Conservation (phyloP, 2,113 vertebrate genomes). For the Neotoma lepida region DNA sequence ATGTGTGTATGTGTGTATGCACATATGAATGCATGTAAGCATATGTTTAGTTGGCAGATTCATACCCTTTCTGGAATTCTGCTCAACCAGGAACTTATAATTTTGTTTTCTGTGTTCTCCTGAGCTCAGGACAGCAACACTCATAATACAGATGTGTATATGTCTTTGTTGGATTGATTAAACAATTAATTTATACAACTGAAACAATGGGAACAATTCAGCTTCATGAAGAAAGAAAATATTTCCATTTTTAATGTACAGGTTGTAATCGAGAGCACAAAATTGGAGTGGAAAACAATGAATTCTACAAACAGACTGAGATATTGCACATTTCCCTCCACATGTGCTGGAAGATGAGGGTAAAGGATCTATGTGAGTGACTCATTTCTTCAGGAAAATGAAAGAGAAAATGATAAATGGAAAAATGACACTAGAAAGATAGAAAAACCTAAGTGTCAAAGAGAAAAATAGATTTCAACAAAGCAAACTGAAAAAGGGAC, state of each 20-base stretch:
- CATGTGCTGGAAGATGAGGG: neutral
- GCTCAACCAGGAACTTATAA: neutral
- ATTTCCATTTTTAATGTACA: neutral
- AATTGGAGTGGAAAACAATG: neutral
- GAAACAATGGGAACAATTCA: neutral
- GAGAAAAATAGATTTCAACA: slow-evolving; percentile 50
- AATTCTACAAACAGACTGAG: neutral
- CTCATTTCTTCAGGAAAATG: slow-evolving; percentile 59
- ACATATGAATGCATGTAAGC: neutral
- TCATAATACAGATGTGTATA: neutral
- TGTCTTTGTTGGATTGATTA: neutral
- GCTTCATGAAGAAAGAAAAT: slow-evolving; percentile 20
- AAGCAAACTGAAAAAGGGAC: slow-evolving; percentile 23
- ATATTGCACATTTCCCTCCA: neutral
- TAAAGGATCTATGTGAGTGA: neutral
- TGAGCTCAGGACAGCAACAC: neutral
- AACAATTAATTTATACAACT: neutral
- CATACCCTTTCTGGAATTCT: neutral
- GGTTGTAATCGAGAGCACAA: neutral
- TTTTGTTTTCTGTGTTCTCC: neutral
- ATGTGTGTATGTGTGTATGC: neutral
- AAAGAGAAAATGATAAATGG: slow-evolving; percentile 48
- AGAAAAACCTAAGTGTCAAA: slow-evolving; percentile 40
- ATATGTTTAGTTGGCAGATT: neutral
- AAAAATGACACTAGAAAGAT: slow-evolving; percentile 6